Evolutionary conservation across 30 jellyfish, hydroid and myxozoan species (phyloP).

Genomic region (Chrysaora quinquecirrha): DNA sequence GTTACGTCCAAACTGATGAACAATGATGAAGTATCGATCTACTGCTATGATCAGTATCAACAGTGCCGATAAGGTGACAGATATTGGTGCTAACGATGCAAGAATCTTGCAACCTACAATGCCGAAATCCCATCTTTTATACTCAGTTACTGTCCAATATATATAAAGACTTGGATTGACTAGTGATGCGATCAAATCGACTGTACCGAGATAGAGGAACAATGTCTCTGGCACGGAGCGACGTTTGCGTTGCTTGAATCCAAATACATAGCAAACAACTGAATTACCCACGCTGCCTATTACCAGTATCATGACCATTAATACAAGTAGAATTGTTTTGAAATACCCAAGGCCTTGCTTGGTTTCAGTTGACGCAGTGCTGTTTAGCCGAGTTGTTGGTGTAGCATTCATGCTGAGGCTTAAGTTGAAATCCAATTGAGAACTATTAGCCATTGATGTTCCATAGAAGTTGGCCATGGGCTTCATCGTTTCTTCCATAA

Average conservation of each 20-base stretch:
- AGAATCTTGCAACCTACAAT: conserved; percentile 85
- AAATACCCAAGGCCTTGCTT: too few species aligned
- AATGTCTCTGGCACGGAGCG: conserved; percentile 87
- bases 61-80: conserved; percentile 86
- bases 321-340: conserved; percentile 34
- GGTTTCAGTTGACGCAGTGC: too few species aligned
- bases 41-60: conserved; percentile 79
- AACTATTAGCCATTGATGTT: too few species aligned
- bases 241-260: conserved; percentile 53
- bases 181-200: conserved; percentile 79
- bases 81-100: conserved; percentile 77
- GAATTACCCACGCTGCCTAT: conserved; percentile 88
- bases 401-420: too few species aligned
- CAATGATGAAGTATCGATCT: conserved; percentile 82
- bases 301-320: conserved; percentile 63
- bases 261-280: conserved; percentile 82
- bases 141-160: conserved; percentile 76
- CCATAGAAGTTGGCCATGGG: too few species aligned
- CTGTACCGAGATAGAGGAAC: conserved; percentile 74
- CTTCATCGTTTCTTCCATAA: too few species aligned
- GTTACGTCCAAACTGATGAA: conserved; percentile 76
- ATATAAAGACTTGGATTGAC: conserved; percentile 77
- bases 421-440: too few species aligned
- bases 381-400: too few species aligned
- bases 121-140: conserved; percentile 88